Conservation (phyloP, 2,113 vertebrate species). For the Apaloderma vittatum region DNA sequence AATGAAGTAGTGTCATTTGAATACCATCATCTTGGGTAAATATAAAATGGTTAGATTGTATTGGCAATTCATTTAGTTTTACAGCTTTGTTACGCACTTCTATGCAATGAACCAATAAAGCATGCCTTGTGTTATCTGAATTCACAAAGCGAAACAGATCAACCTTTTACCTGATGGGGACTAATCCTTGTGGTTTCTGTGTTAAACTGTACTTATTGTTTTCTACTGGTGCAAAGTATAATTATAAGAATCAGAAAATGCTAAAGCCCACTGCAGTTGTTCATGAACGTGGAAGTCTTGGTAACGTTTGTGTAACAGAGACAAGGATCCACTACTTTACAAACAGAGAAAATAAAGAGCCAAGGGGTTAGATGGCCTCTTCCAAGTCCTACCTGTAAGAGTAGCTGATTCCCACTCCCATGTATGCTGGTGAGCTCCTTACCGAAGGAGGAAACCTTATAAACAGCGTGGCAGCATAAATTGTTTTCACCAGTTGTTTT, state of each 20-base stretch:
- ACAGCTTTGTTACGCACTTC: background rate
- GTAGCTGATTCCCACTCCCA: background rate
- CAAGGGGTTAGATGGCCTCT: background rate
- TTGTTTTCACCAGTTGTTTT: constrained; percentile 2
- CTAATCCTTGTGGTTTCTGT: background rate
- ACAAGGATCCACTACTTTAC: background rate
- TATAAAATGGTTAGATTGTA: background rate
- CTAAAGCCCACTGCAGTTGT: background rate
- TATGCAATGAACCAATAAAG: background rate
- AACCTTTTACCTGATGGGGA: background rate
- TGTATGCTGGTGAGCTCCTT: background rate
- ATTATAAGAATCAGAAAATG: background rate
- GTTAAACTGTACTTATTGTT: background rate
- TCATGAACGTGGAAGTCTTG: background rate
- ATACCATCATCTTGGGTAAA: background rate
- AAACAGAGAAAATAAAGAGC: background rate
- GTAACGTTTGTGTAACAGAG: background rate
- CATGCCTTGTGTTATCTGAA: background rate
- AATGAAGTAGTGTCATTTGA: background rate
- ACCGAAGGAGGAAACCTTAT: background rate
- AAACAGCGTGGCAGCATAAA: background rate
- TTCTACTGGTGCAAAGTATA: background rate
- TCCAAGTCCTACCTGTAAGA: background rate
- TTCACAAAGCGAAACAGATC: background rate
- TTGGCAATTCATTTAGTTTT: constrained; percentile 13